Evolutionary conservation across 2,113 vertebrate species (phyloP).

Genomic region (Circaetus gallicus): DNA sequence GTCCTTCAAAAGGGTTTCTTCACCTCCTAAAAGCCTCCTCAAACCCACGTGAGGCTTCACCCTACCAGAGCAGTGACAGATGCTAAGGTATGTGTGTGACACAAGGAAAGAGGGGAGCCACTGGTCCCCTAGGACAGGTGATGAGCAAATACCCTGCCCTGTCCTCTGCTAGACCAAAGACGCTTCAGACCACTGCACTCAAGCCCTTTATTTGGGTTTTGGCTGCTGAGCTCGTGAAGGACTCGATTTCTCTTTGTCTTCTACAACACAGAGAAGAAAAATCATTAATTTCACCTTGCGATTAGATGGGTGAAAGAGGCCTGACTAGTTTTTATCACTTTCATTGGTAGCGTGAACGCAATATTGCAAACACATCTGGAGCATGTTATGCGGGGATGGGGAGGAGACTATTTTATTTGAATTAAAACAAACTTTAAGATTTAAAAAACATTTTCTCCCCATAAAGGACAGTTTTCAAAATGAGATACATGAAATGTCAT

Average conservation of each 20-base stretch:
- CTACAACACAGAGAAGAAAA: neutral
- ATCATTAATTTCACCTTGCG: neutral
- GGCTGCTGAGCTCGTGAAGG: neutral
- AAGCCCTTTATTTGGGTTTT: neutral
- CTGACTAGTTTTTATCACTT: neutral
- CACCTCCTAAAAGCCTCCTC: neutral
- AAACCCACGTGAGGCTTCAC: neutral
- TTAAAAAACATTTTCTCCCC: neutral
- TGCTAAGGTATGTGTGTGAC: neutral
- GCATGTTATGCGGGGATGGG: fast-evolving
- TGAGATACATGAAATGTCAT: neutral
- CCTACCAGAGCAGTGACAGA: neutral
- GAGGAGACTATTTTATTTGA: neutral
- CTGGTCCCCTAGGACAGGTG: neutral
- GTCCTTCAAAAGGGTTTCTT: neutral
- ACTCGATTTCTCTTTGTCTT: neutral
- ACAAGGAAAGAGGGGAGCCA: neutral
- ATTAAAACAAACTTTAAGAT: neutral
- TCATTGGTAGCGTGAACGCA: neutral
- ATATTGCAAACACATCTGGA: neutral
- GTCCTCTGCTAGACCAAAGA: neutral
- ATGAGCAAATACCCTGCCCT: neutral
- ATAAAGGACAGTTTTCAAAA: neutral
- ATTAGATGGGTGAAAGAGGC: neutral
- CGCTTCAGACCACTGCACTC: neutral